phyloP scores from a whole-genome alignment of 2,797 vertebrate genomes.

The Gephyroberyx darwinii region DNA sequence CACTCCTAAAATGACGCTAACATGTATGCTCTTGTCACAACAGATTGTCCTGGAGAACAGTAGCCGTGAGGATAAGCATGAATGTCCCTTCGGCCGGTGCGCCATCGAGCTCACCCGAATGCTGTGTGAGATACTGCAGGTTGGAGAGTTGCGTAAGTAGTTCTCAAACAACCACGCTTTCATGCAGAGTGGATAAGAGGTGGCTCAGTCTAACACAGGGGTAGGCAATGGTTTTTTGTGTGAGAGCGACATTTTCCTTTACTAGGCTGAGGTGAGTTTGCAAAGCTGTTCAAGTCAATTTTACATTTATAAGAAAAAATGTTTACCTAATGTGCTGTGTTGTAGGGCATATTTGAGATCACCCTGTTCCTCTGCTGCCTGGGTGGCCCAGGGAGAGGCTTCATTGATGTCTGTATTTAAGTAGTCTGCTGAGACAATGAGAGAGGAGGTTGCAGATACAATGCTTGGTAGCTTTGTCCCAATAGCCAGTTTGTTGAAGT shows the following conservation, averaged over 20 bases:
- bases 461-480: too few relatives aligned
- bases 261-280: too few relatives aligned
- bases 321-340: too few relatives aligned
- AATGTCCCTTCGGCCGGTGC: conserved; percentile 96
- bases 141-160: conserved; percentile 95
- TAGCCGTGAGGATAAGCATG: conserved; percentile 96
- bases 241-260: too few relatives aligned
- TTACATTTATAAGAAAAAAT: not conserved
- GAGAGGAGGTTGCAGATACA: too few relatives aligned
- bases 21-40: not conserved
- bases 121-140: conserved; percentile 97
- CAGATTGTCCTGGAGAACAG: conserved; percentile 95
- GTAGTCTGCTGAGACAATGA: too few relatives aligned
- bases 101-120: conserved; percentile 97
- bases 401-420: too few relatives aligned
- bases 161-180: not conserved
- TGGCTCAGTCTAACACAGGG: too few relatives aligned
- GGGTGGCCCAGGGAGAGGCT: too few relatives aligned
- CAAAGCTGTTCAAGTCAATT: not conserved
- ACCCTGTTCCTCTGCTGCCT: too few relatives aligned
- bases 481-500: too few relatives aligned
- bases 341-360: too few relatives aligned
- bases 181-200: not conserved
- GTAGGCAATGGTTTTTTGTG: not conserved
- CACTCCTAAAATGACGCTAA: conserved; percentile 13